Evolutionary conservation across 1,140 invertebrate species (phyloP).

Genomic region (Ceratina australensis): DNA sequence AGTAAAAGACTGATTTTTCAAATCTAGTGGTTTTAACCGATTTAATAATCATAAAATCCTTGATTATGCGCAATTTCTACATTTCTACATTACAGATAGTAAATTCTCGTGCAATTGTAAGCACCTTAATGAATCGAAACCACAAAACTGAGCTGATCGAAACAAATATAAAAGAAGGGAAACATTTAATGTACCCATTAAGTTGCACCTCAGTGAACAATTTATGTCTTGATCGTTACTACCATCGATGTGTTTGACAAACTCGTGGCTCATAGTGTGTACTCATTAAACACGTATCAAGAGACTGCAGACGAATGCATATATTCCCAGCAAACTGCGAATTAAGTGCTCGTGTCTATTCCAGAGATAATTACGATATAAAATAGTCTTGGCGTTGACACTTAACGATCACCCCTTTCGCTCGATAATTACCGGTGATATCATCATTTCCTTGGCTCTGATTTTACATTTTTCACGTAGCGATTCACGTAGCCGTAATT

Average conservation of each 20-base stretch:
- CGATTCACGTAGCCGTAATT: neutral
- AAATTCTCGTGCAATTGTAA: neutral
- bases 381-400: neutral
- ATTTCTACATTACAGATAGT: neutral
- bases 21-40: too few relatives aligned
- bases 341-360: neutral
- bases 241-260: conserved; percentile 17
- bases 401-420: neutral
- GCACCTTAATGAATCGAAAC: neutral
- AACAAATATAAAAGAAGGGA: neutral
- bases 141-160: neutral
- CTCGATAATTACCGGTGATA: too few relatives aligned
- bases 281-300: conserved; percentile 1
- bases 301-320: conserved; percentile 5
- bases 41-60: neutral
- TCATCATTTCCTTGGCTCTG: neutral
- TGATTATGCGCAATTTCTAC: neutral
- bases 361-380: neutral
- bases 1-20: neutral
- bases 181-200: conserved; percentile 5
- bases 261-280: neutral
- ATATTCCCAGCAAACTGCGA: conserved; percentile 12
- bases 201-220: conserved; percentile 36
- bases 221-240: conserved; percentile 40
- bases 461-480: neutral